These are phyloP conservation scores for Neosalanx taihuensis DNA, from an alignment of 2,797 vertebrate species.

Conservation along the genomic window DNA sequence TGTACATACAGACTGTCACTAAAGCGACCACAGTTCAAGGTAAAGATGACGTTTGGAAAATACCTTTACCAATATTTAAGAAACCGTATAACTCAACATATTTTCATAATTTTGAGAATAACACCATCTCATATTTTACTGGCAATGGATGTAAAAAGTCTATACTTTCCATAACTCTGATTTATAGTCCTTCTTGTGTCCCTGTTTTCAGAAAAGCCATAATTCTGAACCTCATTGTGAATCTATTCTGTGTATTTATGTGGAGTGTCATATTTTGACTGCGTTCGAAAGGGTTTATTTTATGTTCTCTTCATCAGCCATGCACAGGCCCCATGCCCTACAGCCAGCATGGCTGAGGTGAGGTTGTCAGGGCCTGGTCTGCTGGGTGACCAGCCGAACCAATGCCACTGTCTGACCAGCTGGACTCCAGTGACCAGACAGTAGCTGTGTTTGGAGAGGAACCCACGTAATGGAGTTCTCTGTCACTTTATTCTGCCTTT, in stretches of 20 bases:
- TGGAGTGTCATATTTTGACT: constrained; percentile 23
- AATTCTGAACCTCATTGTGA: constrained; percentile 6
- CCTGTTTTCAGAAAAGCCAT: constrained; percentile 26
- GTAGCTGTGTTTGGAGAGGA: not conserved
- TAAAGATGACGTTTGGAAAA: not conserved
- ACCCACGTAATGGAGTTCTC: not conserved
- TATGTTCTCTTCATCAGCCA: constrained; percentile 21
- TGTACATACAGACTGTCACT: not conserved
- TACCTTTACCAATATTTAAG: not conserved
- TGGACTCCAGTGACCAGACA: not conserved
- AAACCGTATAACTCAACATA: not conserved
- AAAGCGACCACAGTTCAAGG: not conserved
- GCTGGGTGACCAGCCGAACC: constrained; percentile 7
- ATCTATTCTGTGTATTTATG: constrained; percentile 27
- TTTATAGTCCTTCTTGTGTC: not conserved
- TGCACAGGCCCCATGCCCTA: constrained; percentile 11
- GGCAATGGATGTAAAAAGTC: not conserved
- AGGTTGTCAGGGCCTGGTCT: constrained; percentile 32
- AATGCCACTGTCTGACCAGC: constrained; percentile 20
- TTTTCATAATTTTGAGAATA: not conserved
- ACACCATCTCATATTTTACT: not conserved
- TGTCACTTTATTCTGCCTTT: not conserved
- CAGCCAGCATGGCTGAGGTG: constrained; percentile 29
- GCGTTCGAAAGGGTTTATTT: constrained; percentile 41
- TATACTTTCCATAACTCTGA: not conserved